Evolutionary conservation across 2,888 invertebrate species (phyloP).

Genomic region (Stenodema calcarata): DNA sequence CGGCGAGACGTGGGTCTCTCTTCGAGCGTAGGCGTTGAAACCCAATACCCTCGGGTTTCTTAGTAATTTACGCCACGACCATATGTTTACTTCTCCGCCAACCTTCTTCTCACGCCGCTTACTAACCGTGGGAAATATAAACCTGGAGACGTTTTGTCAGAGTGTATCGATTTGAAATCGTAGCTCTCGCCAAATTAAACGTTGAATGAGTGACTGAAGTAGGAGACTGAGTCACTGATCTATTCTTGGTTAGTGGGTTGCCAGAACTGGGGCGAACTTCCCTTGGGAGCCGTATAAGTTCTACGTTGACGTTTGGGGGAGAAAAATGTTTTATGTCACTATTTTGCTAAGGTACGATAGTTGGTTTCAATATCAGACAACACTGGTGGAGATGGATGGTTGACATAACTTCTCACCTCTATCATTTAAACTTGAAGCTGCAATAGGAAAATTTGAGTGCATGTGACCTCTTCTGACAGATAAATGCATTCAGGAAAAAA

Average conservation of each 20-base stretch:
- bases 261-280: constrained; percentile 45
- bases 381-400: no score
- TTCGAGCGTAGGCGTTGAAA: background rate
- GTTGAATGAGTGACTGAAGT: constrained; percentile 33
- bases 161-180: background rate
- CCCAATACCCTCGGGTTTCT: background rate
- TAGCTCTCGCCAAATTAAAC: constrained; percentile 41
- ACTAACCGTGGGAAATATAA: background rate
- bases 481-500: no score
- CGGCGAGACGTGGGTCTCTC: background rate
- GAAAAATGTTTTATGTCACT: background rate
- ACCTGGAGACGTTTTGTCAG: background rate
- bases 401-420: no score
- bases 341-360: no score
- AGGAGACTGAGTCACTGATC: constrained; percentile 36
- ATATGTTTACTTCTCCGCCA: background rate
- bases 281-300: constrained; percentile 39
- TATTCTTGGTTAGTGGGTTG: constrained; percentile 40
- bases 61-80: background rate
- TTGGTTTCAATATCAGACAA: no score
- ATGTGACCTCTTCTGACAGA: no score
- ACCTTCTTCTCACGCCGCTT: background rate
- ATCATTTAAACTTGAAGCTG: no score
- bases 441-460: no score
- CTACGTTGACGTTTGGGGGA: background rate